Evolutionary conservation across 2,797 vertebrate genomes (phyloP).

Genomic region (Apogon talboti): DNA sequence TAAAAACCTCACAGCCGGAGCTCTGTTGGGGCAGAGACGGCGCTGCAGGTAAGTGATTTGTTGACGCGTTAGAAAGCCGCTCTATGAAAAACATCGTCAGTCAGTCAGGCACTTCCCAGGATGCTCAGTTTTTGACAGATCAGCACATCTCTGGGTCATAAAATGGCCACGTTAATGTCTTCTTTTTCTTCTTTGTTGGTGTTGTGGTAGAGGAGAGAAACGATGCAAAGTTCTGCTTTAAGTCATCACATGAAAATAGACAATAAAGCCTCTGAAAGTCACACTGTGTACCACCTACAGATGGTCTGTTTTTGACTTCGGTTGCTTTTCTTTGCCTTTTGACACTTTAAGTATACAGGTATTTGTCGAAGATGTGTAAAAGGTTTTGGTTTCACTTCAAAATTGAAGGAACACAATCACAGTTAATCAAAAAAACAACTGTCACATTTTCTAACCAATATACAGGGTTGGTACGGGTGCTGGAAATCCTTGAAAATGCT

Average conservation of each 20-base stretch:
- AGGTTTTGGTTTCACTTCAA: too few species aligned
- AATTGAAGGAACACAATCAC: too few species aligned
- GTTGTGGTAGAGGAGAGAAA: constrained; percentile 61
- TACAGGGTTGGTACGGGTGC: too few species aligned
- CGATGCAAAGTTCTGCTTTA: constrained; percentile 62
- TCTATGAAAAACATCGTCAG: constrained; percentile 22
- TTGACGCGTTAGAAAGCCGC: constrained; percentile 32
- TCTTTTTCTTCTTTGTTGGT: constrained; percentile 63
- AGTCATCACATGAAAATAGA: constrained; percentile 68
- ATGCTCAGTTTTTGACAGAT: constrained; percentile 28
- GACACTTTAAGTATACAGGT: too few species aligned
- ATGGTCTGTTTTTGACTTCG: too few species aligned
- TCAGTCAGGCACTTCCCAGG: constrained; percentile 30
- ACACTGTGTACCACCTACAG: constrained; percentile 22
- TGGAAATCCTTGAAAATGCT: too few species aligned
- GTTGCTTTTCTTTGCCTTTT: too few species aligned
- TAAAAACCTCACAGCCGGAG: constrained; percentile 47
- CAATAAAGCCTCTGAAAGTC: constrained; percentile 72
- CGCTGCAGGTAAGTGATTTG: constrained; percentile 37
- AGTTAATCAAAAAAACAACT: too few species aligned
- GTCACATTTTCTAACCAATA: too few species aligned
- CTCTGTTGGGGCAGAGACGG: constrained; percentile 31
- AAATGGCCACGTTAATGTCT: constrained; percentile 36
- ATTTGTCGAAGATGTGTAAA: too few species aligned
- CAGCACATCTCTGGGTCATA: constrained; percentile 54